A percentile compares a stretch with the other conserved stretches of the same genome.
Evolutionary conservation across 2,113 vertebrate genomes (phyloP).

Genomic region (Chlorodrepanis virens): DNA sequence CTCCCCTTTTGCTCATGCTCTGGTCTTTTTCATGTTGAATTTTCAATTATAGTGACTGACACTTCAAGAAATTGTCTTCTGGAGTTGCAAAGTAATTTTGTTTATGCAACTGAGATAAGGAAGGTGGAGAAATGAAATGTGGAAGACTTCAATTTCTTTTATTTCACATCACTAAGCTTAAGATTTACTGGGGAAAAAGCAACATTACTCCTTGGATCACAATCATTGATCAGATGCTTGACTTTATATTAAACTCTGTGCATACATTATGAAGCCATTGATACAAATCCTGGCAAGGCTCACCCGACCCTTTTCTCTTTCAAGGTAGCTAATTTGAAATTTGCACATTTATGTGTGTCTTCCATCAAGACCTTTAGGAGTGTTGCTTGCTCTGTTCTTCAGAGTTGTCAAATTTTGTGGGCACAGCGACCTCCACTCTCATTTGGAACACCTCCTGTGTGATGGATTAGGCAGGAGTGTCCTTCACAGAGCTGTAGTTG

Average conservation of each 20-base stretch:
- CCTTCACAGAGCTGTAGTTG: neutral
- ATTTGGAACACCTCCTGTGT: neutral
- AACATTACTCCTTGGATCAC: neutral
- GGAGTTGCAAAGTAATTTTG: neutral
- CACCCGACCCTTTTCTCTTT: neutral
- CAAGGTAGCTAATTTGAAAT: neutral
- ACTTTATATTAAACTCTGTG: neutral
- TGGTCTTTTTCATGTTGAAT: neutral
- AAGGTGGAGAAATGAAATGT: neutral
- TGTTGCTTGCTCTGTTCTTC: neutral
- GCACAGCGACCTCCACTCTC: neutral
- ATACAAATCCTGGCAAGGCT: neutral
- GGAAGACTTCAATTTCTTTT: slow-evolving; percentile 4
- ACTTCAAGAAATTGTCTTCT: slow-evolving; percentile 17
- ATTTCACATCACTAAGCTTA: neutral
- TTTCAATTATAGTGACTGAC: neutral
- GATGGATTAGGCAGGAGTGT: neutral
- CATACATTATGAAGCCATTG: neutral
- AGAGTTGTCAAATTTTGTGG: neutral
- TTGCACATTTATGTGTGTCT: neutral
- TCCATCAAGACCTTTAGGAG: neutral
- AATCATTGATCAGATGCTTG: neutral
- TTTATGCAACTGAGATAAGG: neutral
- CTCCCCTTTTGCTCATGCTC: neutral
- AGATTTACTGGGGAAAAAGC: neutral